Conservation (phyloP, 1,140 invertebrate species). For the Eumaeus atala region DNA sequence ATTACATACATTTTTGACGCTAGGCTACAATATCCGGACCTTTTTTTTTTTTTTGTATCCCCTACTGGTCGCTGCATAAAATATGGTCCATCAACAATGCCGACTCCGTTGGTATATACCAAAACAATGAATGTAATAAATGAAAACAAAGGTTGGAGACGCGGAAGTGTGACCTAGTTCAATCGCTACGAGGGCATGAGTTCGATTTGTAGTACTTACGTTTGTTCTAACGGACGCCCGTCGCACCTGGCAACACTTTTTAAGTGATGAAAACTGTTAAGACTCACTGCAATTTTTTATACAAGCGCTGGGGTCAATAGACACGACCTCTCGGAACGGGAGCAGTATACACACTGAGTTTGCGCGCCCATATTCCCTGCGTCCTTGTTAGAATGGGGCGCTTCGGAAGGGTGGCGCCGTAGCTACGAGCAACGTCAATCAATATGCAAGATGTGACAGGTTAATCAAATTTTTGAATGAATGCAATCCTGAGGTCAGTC, state of each 20-base stretch:
- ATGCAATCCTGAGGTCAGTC: background rate
- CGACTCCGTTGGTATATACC: background rate
- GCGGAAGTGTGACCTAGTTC: conserved; percentile 63
- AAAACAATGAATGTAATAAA: conserved; percentile 14
- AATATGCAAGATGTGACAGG: conserved; percentile 62
- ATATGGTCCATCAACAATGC: no score
- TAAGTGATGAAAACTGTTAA: conserved; percentile 30
- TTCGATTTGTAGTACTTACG: conserved; percentile 4
- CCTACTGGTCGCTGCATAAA: no score
- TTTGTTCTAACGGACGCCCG: conserved; percentile 49
- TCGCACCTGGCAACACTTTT: conserved; percentile 29
- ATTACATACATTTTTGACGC: no score
- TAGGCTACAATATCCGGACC: no score
- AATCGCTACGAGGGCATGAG: background rate
- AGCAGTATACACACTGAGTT: conserved; percentile 53
- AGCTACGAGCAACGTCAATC: conserved; percentile 64
- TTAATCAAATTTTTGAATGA: conserved; percentile 15
- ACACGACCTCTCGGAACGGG: conserved; percentile 43
- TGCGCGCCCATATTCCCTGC: conserved; percentile 68
- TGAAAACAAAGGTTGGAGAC: conserved; percentile 41
- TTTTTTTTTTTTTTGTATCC: no score
- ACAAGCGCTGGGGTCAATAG: conserved; percentile 17
- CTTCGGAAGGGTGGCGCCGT: conserved; percentile 62
- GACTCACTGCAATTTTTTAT: conserved; percentile 37
- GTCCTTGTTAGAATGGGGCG: conserved; percentile 64